phyloP scores from a whole-genome alignment of 2,888 invertebrate genomes.

The Aporophyla nigra region DNA sequence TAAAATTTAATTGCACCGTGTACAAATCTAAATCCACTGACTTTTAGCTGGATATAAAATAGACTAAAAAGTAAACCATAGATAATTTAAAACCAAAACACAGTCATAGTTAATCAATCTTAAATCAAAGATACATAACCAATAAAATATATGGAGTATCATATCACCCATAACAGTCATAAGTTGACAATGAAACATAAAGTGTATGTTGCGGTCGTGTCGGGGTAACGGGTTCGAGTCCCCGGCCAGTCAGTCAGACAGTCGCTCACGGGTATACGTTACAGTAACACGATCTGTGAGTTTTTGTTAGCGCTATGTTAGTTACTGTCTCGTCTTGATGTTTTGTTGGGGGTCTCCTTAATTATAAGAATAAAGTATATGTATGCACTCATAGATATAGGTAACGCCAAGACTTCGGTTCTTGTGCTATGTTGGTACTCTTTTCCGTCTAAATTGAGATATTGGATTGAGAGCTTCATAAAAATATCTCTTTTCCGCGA shows the following conservation, averaged over 20 bases:
- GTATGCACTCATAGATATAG: not conserved
- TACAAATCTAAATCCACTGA: too few relatives aligned
- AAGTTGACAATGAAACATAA: slow-evolving; percentile 40
- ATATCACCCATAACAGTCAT: slow-evolving; percentile 12
- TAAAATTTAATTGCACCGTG: not conserved
- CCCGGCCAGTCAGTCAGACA: slow-evolving; percentile 61
- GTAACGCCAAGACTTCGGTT: not conserved
- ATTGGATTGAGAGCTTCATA: too few relatives aligned
- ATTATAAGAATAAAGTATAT: slow-evolving; percentile 9
- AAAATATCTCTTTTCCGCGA: too few relatives aligned
- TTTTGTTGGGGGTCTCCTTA: slow-evolving; percentile 43
- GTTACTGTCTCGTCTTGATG: slow-evolving; percentile 37
- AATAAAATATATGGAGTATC: slow-evolving; percentile 10
- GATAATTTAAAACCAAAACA: not conserved
- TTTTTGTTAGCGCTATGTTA: slow-evolving; percentile 60
- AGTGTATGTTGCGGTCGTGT: slow-evolving; percentile 60
- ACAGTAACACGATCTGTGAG: slow-evolving; percentile 69
- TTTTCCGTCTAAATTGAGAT: not conserved
- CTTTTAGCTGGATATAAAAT: not conserved
- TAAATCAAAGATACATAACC: not conserved
- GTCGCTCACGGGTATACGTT: slow-evolving; percentile 71
- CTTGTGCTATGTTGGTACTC: not conserved
- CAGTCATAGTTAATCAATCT: too few relatives aligned
- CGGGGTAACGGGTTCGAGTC: slow-evolving; percentile 70
- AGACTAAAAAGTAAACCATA: not conserved